phyloP scores from a whole-genome alignment of 2,113 vertebrate species.

The Turdus rufiventris region DNA sequence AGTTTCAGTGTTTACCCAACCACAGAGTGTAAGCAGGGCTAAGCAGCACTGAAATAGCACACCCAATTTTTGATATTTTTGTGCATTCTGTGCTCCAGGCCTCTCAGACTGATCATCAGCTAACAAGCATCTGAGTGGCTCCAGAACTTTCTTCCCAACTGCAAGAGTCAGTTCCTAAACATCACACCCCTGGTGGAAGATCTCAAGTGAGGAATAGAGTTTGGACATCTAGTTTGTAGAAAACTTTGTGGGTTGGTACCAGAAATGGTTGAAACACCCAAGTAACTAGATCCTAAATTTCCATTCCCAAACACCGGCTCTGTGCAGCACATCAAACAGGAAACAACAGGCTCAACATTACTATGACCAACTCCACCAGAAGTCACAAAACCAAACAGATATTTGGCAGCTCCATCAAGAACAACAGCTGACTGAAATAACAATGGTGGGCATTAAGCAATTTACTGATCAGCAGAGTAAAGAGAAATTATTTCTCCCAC shows the following conservation, averaged over 20 bases:
- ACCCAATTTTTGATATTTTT: rapidly evolving
- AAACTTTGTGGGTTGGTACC: not conserved
- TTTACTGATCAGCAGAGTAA: not conserved
- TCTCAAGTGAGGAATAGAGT: not conserved
- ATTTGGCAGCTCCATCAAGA: not conserved
- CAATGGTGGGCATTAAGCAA: not conserved
- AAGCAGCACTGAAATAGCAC: not conserved
- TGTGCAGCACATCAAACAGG: not conserved
- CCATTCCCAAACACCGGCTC: not conserved
- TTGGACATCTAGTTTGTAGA: not conserved
- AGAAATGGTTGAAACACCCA: not conserved
- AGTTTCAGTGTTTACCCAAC: not conserved
- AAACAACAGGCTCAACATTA: not conserved
- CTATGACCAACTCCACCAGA: not conserved
- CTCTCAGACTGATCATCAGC: not conserved
- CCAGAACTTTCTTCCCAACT: not conserved
- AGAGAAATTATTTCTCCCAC: not conserved
- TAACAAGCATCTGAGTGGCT: rapidly evolving
- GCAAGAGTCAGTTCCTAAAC: not conserved
- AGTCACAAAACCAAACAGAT: not conserved
- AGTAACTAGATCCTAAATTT: not conserved
- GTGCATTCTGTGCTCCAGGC: not conserved
- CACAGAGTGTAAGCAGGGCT: not conserved
- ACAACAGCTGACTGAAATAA: slow-evolving; percentile 3
- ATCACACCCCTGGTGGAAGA: not conserved